Evolutionary conservation across 2,797 vertebrate species (phyloP), one percentile per base, ranked within the genome.

Genomic region (Corythornis leucogaster): DNA sequence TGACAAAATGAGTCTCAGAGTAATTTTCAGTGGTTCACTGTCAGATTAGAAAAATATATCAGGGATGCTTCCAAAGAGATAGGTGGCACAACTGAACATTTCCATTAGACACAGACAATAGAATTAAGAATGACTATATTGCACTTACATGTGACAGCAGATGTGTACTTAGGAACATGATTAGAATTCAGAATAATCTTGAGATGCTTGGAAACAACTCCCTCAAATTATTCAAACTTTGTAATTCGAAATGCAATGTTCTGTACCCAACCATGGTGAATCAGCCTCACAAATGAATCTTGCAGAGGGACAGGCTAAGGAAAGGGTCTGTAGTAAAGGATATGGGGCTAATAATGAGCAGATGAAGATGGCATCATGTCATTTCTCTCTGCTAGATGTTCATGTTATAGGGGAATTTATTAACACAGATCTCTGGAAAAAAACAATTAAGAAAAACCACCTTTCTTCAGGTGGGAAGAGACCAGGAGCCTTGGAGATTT

Each of bases 1-100:
- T 85, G 78, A 87, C 70, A 80, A 92, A 94, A 83, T 43, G 89
- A 21, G 78, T 88, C 62, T 91, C 31, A 25, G 54, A 89, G 73
- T 64, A 69, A 73, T 91, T 92, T 92, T 81, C 55, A 45, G 19
- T 51, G 40, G 48, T 78, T 92, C 46, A 6, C 59, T 86, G 55
- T 91, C 67, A 83, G 38, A 75, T 78, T 70, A 90, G 58, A 69
- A 86, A 79, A 81, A 84, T 69, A 4, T 48, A 48, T 78, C 48
- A 68, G 67, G 59, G 78, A 48, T 1, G 1, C 12, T 66, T 91
- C 40, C 40, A 84, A 68, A 66, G 77, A 94, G 62, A 57, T 30
- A 58, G 31, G 62, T 81, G 80, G 21, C 35, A 88, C 43, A 83
- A 46, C 28, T 53, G 70, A 95, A 66, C 19, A 21, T 58, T 91